Evolutionary conservation across 2,113 vertebrate genomes (phyloP), one percentile per base, ranked within the genome.

Genomic region (Malurus melanocephalus): DNA sequence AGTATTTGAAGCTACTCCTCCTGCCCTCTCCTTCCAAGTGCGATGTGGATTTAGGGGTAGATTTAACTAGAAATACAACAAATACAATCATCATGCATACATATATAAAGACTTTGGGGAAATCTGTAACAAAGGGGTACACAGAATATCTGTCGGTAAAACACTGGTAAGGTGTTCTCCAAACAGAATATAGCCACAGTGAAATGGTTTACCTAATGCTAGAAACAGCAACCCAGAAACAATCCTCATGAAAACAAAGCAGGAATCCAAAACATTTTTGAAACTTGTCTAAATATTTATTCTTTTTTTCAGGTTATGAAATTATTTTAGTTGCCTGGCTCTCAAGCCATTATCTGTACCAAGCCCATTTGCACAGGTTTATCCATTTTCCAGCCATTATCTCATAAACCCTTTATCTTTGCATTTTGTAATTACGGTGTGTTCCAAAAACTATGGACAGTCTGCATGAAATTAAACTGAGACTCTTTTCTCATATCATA

Each of bases 371-470:
- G 67, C 64, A 83, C 4, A 51, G 60, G 30, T 83, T 80, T 64
- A 91, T 64, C 45, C 68, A 28, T 87, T 92, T 92, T 82, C 66
- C 80, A 80, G n/a, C 49, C 71, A 45, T 51, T 82, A 78, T n/a
- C 43, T 38, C 75, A 40, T 51, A 82, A 91, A 76, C 81, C 21
- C 15, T 80, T 89, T 83, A 89, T 30, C 35, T 85, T 42, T 78
- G 72, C 26, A 60, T 80, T 85, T 67, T 52, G 16, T 56, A 92
- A 85, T 55, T 86, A 67, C 0, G 1, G 26, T 65, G 86, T 60
- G 30, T 42, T 89, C 49, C 77, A 60, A 80, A 83, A 92, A 55
- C 48, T 77, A 55, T 12, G 7, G 17, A 72, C 18, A 80, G 48
- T 14, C 28, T n/a, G 26, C 45, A 80, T 19, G 18, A 91, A 80